These are phyloP conservation scores for Condylura cristata DNA, from an alignment of 2,113 vertebrate species.

Conservation along the genomic window DNA sequence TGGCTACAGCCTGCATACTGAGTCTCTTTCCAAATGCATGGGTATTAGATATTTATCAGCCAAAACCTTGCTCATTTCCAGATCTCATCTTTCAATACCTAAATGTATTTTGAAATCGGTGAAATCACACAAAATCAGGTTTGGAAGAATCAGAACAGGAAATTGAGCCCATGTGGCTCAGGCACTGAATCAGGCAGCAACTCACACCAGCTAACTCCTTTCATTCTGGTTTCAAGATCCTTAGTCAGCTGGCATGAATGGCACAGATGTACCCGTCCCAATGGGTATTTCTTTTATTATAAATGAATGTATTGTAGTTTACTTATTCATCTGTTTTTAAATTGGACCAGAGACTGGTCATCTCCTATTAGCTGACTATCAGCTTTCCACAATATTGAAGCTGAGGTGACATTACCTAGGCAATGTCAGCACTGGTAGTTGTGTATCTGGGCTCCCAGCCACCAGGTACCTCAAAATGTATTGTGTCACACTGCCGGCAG, in stretches of 20 bases:
- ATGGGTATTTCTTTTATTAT: not conserved
- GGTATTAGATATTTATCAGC: not conserved
- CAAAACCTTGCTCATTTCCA: not conserved
- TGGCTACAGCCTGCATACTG: not conserved
- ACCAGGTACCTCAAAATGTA: not conserved
- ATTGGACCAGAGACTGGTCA: not conserved
- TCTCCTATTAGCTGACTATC: not conserved
- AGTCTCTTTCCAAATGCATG: not conserved
- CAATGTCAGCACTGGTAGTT: not conserved
- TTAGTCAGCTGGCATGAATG: not conserved
- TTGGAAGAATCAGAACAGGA: not conserved
- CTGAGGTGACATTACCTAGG: not conserved
- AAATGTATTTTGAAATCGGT: not conserved
- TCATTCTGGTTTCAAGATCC: not conserved
- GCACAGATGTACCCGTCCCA: not conserved
- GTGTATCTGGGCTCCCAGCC: not conserved
- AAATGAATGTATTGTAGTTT: not conserved
- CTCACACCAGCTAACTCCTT: not conserved
- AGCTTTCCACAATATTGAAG: not conserved
- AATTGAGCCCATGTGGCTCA: not conserved
- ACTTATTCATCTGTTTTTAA: not conserved
- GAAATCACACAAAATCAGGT: not conserved
- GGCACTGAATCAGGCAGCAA: not conserved
- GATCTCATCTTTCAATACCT: not conserved
- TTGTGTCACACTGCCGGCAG: not conserved